Base-by-base conservation (phyloP, 2,113 vertebrate species). In the Hemibagrus wyckioides region DNA sequence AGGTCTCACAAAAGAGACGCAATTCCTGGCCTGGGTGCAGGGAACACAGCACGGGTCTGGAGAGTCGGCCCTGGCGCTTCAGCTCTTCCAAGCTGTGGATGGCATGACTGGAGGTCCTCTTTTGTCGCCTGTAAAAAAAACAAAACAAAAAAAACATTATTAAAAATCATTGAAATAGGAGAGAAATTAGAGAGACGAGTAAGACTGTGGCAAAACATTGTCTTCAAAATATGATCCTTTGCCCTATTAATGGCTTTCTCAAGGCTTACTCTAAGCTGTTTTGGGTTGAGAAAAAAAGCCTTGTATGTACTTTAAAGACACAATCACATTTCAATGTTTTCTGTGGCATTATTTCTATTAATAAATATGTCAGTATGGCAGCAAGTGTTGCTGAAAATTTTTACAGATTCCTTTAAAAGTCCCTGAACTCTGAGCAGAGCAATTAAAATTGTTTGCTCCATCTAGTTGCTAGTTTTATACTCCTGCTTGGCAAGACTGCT, bases 1-100 rank as follows among this genome's bases (percentile, higher is more conserved):
- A 98, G 61, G 94, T 92, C 93, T 96, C 96, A 0, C 98, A 99
- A 94, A 97, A 99, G 88, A 98, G 95, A 13, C 93, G 93, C 8
- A 99, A 94, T 91, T 97, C 96, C 94, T 98, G 96, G 0, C 94
- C 92, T 0, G 96, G 95, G 89, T 98, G 97, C 11, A 94, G 82
- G 14, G 92, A 86, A 90, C 98, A 99, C 87, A 96, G 93, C 36
- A 97, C 92, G 30, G 95, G 95, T 11, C 96, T 96, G 79, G 93
- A 87, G 0, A 96, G 82, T 0, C 89, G 93, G 50, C 94, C 96
- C 54, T 92, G 91, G 5, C 94, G 92, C 90, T 94, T 96, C 85
- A 95, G 89, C 79, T 95, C 96, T 90, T 94, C 93, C 39, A 98
- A 89, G 36, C 92, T 90, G 28, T 92, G 93, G 80, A 98, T 77